A percentile compares a stretch with the other conserved stretches of the same genome.
Conservation (phyloP, 1,140 invertebrate species). For the Phthorimaea operculella region DNA sequence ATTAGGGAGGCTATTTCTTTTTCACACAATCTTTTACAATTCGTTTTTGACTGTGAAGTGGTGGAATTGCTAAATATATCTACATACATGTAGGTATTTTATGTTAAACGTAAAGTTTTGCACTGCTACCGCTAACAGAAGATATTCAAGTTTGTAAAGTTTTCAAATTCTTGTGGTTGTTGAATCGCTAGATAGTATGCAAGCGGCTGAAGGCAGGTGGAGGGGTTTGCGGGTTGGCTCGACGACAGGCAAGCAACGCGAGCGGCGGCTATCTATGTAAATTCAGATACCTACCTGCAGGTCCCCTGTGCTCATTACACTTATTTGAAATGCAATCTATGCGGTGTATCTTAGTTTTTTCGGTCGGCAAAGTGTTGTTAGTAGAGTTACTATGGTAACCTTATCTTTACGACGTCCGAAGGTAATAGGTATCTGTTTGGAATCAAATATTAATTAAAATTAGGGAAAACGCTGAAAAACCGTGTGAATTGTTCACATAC, state of each 20-base stretch:
- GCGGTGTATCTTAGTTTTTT: slow-evolving; percentile 57
- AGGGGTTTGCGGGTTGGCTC: neutral
- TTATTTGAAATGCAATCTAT: slow-evolving; percentile 63
- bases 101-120: too few species aligned
- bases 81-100: too few species aligned
- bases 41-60: too few species aligned
- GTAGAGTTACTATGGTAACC: slow-evolving; percentile 36
- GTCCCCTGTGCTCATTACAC: slow-evolving; percentile 45
- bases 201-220: too few species aligned
- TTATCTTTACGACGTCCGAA: slow-evolving; percentile 32
- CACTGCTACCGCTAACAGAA: too few species aligned
- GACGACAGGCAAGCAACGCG: neutral
- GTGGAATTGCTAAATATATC: too few species aligned
- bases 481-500: too few species aligned
- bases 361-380: slow-evolving; percentile 41
- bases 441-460: neutral
- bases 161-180: neutral
- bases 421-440: neutral
- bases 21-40: neutral
- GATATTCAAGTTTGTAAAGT: neutral
- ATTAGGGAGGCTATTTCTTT: neutral
- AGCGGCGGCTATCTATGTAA: slow-evolving; percentile 49
- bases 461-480: too few species aligned
- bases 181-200: too few species aligned
- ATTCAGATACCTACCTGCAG: slow-evolving; percentile 31